These are phyloP conservation scores for Thecocarcelia acutangulata DNA, from an alignment of 2,888 invertebrate genomes.

Conservation along the genomic window DNA sequence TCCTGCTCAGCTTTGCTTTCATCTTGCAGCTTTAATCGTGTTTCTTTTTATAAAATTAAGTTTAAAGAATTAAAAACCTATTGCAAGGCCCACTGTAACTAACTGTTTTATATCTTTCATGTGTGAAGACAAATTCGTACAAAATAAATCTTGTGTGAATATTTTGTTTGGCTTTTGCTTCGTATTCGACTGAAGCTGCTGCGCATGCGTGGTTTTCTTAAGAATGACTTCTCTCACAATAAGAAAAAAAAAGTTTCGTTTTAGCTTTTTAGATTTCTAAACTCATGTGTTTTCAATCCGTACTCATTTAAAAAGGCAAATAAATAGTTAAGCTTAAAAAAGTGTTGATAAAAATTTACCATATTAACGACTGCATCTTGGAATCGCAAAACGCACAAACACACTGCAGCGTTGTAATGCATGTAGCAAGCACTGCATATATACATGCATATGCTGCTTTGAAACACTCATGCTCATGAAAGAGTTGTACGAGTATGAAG, in stretches of 20 bases:
- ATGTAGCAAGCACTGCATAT: conserved; percentile 27
- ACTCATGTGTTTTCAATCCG: conserved; percentile 11
- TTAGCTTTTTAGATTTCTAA: neutral
- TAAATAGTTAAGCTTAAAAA: conserved; percentile 1
- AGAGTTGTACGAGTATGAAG: neutral
- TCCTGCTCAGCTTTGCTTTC: too few species aligned
- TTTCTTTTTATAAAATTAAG: too few species aligned
- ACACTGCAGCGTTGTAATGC: neutral
- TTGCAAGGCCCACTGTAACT: conserved; percentile 21
- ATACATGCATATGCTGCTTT: neutral
- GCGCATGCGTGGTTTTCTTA: conserved; percentile 67
- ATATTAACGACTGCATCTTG: conserved; percentile 45
- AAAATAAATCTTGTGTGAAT: conserved; percentile 32
- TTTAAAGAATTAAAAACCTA: too few species aligned
- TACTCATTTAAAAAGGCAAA: conserved; percentile 19
- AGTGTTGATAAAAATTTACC: conserved; percentile 21
- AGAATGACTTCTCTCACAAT: conserved; percentile 26
- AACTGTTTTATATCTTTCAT: conserved; percentile 21
- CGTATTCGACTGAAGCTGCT: conserved; percentile 32
- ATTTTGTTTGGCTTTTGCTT: conserved; percentile 16
- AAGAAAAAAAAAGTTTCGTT: neutral
- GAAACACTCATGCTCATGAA: conserved; percentile 5
- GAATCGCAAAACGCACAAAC: conserved; percentile 4
- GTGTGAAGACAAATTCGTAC: conserved; percentile 13
- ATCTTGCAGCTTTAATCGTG: too few species aligned